Conservation (phyloP, 2,797 vertebrate genomes). For the Potorous gilbertii region DNA sequence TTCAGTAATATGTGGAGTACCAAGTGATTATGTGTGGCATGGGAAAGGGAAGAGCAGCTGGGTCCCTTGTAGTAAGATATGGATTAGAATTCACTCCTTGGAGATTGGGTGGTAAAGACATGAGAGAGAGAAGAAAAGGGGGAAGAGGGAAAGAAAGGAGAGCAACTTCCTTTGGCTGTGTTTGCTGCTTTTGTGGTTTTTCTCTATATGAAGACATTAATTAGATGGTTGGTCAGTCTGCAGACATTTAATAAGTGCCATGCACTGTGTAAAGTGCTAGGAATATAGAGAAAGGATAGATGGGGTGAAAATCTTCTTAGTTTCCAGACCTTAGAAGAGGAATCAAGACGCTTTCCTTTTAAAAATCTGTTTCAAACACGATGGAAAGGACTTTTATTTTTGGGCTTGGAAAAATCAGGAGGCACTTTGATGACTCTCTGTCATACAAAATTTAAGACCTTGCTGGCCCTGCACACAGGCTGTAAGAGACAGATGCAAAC, state of each 20-base stretch:
- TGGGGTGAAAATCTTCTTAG: neutral
- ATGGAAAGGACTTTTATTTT: constrained; percentile 1
- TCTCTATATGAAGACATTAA: constrained; percentile 33
- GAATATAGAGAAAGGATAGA: constrained; percentile 7
- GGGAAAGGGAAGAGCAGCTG: neutral
- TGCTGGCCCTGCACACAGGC: neutral
- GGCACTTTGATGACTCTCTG: neutral
- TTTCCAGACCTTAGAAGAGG: constrained; percentile 48
- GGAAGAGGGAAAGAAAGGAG: no score
- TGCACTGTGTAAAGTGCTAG: neutral
- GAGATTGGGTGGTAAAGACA: neutral
- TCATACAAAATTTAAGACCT: constrained; percentile 1
- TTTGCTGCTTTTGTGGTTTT: constrained; percentile 32
- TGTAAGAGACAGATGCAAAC: neutral
- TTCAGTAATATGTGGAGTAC: neutral
- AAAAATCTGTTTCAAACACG: constrained; percentile 3
- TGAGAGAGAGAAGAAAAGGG: no score
- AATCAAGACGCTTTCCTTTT: constrained; percentile 53
- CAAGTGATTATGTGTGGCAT: neutral
- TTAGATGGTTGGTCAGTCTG: neutral
- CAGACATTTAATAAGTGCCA: neutral
- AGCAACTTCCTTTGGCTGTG: neutral
- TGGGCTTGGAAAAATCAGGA: constrained; percentile 6
- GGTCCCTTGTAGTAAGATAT: neutral
- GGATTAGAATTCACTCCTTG: neutral